Percentiles rank a stretch among this genome's conserved stretches.
These are phyloP conservation scores for Naja naja DNA, from an alignment of 2,113 vertebrate species.

Conservation along the genomic window DNA sequence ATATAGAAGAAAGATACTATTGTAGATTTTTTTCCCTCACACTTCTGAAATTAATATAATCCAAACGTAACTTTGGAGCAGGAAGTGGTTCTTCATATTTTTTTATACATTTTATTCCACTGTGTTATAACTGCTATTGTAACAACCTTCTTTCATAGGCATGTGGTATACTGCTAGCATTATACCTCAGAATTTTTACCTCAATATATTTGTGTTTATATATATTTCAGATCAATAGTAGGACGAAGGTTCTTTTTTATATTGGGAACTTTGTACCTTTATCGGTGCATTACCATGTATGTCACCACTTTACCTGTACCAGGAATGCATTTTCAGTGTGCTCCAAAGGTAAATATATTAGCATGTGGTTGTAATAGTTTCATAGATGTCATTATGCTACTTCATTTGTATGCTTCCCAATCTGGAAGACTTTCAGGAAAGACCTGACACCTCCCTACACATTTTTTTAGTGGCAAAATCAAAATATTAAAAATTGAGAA, in stretches of 20 bases:
- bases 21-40: neutral
- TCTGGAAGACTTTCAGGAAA: neutral
- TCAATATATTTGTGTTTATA: neutral
- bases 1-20: neutral
- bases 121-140: neutral
- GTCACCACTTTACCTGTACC: slow-evolving; percentile 95
- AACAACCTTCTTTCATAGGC: neutral
- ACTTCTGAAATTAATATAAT: neutral
- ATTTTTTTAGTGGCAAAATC: neutral
- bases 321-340: slow-evolving; percentile 93
- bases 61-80: neutral
- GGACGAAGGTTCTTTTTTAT: slow-evolving; percentile 94
- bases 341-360: slow-evolving; percentile 83
- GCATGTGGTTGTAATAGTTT: neutral
- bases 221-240: slow-evolving; percentile 83
- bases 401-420: neutral
- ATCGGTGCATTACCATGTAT: slow-evolving; percentile 96
- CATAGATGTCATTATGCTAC: neutral
- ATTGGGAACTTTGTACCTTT: slow-evolving; percentile 92
- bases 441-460: neutral
- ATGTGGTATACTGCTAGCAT: neutral
- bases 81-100: neutral
- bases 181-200: neutral
- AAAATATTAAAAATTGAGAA: neutral
- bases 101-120: neutral